Conservation (phyloP, 2,113 vertebrate species). For the Microcebus lehilahytsara region DNA sequence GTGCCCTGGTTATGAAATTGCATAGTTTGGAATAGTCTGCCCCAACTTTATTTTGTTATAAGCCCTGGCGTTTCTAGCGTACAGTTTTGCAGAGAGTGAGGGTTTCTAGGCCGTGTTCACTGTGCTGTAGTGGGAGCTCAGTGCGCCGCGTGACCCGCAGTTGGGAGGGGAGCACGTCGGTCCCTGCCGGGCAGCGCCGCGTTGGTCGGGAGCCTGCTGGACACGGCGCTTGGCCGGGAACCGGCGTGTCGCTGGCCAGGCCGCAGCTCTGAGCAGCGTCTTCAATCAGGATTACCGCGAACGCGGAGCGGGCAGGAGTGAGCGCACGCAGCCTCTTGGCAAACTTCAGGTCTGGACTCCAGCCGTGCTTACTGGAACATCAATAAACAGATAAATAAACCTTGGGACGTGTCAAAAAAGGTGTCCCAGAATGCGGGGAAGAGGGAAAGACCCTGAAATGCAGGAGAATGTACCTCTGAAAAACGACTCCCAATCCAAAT, state of each 20-base stretch:
- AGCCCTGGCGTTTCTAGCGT: not conserved
- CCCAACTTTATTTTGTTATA: not conserved
- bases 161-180: not conserved
- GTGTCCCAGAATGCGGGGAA: not conserved
- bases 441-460: not conserved
- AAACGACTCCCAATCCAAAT: not conserved
- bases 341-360: not conserved
- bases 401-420: not conserved
- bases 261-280: not conserved
- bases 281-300: rapidly evolving
- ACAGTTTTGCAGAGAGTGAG: not conserved
- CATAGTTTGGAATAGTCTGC: not conserved
- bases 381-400: not conserved
- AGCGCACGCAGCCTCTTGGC: not conserved
- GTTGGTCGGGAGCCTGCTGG: not conserved
- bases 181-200: not conserved
- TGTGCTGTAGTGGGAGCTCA: not conserved
- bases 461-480: not conserved
- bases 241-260: not conserved
- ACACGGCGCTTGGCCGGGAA: not conserved
- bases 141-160: not conserved
- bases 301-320: rapidly evolving
- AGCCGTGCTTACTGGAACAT: not conserved
- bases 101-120: not conserved
- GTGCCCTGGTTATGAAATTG: not conserved